phyloP scores from a whole-genome alignment of 2,888 invertebrate genomes.

The Agrotis ipsilon region DNA sequence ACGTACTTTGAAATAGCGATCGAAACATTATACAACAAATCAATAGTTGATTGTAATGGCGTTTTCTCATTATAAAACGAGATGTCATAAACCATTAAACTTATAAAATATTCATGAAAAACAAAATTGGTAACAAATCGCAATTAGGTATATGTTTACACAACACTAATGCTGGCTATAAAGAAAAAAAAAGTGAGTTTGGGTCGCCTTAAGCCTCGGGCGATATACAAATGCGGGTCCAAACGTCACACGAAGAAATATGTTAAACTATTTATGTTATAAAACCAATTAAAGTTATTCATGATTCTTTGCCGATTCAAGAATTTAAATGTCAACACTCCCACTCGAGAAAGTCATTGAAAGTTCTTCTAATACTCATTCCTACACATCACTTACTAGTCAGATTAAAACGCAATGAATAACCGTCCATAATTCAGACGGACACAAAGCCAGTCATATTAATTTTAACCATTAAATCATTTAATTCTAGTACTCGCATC shows the following conservation, averaged over 20 bases:
- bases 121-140: conserved; percentile 80
- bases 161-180: conserved; percentile 75
- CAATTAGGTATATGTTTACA: conserved; percentile 81
- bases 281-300: conserved; percentile 74
- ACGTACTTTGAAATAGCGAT: conserved; percentile 3
- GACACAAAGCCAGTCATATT: conserved; percentile 60
- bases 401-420: conserved; percentile 49
- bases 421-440: conserved; percentile 49
- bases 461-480: conserved; percentile 61
- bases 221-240: conserved; percentile 62
- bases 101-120: conserved; percentile 77
- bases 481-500: conserved; percentile 52
- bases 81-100: conserved; percentile 64
- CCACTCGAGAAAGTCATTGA: conserved; percentile 36
- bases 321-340: conserved; percentile 38
- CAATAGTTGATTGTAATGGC: conserved; percentile 52
- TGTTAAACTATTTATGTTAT: conserved; percentile 75
- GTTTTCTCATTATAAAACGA: conserved; percentile 61
- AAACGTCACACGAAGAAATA: conserved; percentile 74
- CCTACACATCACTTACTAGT: conserved; percentile 43
- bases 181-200: conserved; percentile 69
- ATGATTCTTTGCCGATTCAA: conserved; percentile 51
- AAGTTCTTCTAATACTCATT: conserved; percentile 24
- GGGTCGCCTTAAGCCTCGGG: conserved; percentile 71
- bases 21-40: conserved; percentile 25